These are phyloP conservation scores for Ciconia nigra DNA, from an alignment of 2,797 vertebrate genomes.

Conservation along the genomic window DNA sequence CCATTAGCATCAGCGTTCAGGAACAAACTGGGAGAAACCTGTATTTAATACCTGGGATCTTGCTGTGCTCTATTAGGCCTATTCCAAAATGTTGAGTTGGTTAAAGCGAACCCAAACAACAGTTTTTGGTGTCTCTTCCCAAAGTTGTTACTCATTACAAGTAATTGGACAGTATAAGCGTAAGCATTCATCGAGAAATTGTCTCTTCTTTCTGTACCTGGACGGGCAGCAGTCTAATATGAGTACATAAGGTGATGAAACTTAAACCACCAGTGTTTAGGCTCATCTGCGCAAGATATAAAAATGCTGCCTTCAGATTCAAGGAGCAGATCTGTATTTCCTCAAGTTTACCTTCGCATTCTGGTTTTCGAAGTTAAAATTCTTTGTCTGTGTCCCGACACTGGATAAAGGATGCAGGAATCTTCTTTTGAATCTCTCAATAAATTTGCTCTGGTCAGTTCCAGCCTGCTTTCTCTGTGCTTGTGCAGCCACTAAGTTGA, in stretches of 20 bases:
- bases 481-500: background rate
- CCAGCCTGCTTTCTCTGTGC: background rate
- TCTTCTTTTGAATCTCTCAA: background rate
- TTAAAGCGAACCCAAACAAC: background rate
- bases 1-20: background rate
- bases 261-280: background rate
- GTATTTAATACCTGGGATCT: background rate
- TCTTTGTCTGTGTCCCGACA: background rate
- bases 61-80: background rate
- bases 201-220: background rate
- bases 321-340: background rate
- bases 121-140: background rate
- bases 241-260: background rate
- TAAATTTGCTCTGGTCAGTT: background rate
- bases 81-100: background rate
- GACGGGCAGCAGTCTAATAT: background rate
- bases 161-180: background rate
- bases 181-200: background rate
- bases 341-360: background rate
- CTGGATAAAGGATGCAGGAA: background rate
- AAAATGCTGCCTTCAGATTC: background rate
- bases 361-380: background rate
- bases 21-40: background rate
- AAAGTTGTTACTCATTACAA: background rate
- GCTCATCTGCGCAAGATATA: background rate